phyloP scores from a whole-genome alignment of 2,888 invertebrate genomes.

The Volucella bombylans region DNA sequence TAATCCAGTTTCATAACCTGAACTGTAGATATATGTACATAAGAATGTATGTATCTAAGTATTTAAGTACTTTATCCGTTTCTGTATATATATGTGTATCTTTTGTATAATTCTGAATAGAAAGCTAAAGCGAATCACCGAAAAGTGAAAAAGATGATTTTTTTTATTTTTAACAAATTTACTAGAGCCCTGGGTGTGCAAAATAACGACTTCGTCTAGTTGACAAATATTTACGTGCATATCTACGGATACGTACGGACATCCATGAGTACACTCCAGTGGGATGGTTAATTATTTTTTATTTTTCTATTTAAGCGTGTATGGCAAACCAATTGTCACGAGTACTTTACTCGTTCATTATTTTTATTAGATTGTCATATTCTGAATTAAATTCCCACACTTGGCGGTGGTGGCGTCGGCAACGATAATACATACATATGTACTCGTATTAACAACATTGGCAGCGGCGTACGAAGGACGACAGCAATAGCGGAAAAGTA shows the following conservation, averaged over 20 bases:
- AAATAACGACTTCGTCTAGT: conserved; percentile 6
- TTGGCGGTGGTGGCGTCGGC: background rate
- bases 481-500: background rate
- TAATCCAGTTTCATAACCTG: background rate
- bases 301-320: conserved; percentile 11
- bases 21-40: too few relatives aligned
- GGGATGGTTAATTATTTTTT: background rate
- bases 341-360: conserved; percentile 56
- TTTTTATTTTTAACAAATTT: background rate
- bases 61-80: too few relatives aligned
- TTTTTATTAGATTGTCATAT: conserved; percentile 63
- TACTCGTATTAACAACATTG: background rate
- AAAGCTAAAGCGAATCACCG: conserved; percentile 6
- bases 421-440: background rate
- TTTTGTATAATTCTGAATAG: background rate
- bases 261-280: background rate
- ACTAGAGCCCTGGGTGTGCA: background rate
- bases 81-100: too few relatives aligned
- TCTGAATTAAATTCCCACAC: conserved; percentile 54
- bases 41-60: too few relatives aligned
- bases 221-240: background rate
- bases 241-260: background rate
- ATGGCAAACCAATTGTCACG: conserved; percentile 34
- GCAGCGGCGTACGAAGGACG: background rate
- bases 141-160: background rate